Evolutionary conservation across 1,140 invertebrate species (phyloP).

Genomic region (Rhizoglyphus robini): DNA sequence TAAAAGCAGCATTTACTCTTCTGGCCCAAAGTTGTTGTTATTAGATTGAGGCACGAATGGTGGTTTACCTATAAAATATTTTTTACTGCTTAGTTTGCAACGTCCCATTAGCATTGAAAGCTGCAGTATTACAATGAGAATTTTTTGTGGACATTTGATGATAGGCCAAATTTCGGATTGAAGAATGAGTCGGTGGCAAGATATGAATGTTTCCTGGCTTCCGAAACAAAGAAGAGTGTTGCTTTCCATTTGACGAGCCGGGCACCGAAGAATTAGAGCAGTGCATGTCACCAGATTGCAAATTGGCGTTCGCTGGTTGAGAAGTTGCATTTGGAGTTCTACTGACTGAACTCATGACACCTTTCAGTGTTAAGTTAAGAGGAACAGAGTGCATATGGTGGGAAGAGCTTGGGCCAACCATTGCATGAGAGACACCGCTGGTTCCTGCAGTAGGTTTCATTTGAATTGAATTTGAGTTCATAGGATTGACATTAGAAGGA

Average conservation of each 20-base stretch:
- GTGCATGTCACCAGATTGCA: background rate
- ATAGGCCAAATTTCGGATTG: background rate
- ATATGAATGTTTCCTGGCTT: constrained; percentile 6
- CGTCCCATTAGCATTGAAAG: constrained; percentile 1
- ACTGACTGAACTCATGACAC: background rate
- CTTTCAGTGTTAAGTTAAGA: constrained; percentile 7
- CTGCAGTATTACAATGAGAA: background rate
- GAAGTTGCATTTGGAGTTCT: background rate
- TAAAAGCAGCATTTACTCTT: background rate
- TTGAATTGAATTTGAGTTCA: constrained; percentile 9
- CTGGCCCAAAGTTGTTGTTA: background rate
- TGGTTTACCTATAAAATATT: background rate
- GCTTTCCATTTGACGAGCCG: constrained; percentile 7
- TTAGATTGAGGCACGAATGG: background rate
- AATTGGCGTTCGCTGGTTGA: background rate
- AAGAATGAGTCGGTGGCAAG: constrained; percentile 15
- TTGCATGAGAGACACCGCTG: background rate
- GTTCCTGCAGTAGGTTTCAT: background rate
- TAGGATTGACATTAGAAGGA: background rate
- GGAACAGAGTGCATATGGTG: background rate
- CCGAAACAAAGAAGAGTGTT: constrained; percentile 4
- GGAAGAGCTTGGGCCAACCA: constrained; percentile 1
- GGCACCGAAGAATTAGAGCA: background rate
- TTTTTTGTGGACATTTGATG: background rate
- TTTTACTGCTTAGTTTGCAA: constrained; percentile 8